Conservation (phyloP, 2,888 invertebrate genomes). For the Ormyrus labotus region DNA sequence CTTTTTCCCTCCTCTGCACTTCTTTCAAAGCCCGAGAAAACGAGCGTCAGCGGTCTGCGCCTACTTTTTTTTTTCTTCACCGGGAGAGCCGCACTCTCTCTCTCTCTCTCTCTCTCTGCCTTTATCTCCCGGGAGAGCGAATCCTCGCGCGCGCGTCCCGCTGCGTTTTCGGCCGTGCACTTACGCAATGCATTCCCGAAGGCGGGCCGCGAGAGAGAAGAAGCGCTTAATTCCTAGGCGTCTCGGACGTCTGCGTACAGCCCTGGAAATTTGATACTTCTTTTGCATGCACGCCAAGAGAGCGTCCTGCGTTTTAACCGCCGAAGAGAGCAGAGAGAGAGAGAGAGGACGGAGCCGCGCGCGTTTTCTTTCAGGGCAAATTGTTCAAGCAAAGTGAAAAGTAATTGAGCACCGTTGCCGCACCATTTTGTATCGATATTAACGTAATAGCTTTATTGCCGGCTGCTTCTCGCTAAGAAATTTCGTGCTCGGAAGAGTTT, state of each 20-base stretch:
- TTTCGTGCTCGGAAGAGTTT: too few relatives aligned
- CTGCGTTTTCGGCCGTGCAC: slow-evolving; percentile 4
- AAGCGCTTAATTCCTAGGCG: slow-evolving; percentile 43
- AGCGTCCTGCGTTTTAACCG: slow-evolving; percentile 9
- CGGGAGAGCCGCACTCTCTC: background rate
- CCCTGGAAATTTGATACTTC: slow-evolving; percentile 49
- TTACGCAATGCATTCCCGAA: slow-evolving; percentile 33
- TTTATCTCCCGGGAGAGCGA: slow-evolving; percentile 1
- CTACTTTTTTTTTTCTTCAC: slow-evolving; percentile 31
- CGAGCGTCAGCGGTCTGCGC: slow-evolving; percentile 39
- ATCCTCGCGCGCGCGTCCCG: too few relatives aligned
- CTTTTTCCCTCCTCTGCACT: slow-evolving; percentile 1
- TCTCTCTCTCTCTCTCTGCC: slow-evolving; percentile 1
- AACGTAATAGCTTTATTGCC: slow-evolving; percentile 46
- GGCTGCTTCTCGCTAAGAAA: background rate
- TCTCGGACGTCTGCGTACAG: background rate
- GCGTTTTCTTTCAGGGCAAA: slow-evolving; percentile 19
- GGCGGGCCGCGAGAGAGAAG: background rate
- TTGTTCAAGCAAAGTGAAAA: slow-evolving; percentile 30
- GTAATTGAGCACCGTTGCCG: slow-evolving; percentile 37
- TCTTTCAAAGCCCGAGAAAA: slow-evolving; percentile 44
- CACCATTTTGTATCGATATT: slow-evolving; percentile 41
- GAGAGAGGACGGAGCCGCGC: background rate
- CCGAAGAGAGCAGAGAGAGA: background rate
- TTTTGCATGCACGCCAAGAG: slow-evolving; percentile 17